Percentiles rank a stretch among this genome's conserved stretches.
phyloP scores from a whole-genome alignment of 2,113 vertebrate species.

The Toxotes chatareus region DNA sequence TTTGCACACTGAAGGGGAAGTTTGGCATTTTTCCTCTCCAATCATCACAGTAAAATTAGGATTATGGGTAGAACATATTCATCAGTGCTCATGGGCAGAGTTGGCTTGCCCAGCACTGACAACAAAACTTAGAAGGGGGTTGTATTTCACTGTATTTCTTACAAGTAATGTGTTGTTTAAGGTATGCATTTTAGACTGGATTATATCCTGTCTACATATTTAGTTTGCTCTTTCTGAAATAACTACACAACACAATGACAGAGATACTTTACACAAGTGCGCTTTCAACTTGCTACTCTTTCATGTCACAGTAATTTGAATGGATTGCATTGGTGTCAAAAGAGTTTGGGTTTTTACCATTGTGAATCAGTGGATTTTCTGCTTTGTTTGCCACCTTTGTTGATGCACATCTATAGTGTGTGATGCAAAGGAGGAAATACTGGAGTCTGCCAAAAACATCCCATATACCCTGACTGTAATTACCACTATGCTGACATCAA shows the following conservation, averaged over 20 bases:
- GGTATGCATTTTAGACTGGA: not conserved
- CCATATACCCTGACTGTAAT: conserved; percentile 17
- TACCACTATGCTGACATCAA: conserved; percentile 21
- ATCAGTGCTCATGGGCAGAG: not conserved
- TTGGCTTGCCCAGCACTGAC: not conserved
- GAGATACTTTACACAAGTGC: not conserved
- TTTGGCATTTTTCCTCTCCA: not conserved
- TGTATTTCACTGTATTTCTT: not conserved
- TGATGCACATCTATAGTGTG: not conserved
- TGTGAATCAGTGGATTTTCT: not conserved
- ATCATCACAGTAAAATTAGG: conserved; percentile 4
- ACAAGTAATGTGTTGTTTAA: not conserved
- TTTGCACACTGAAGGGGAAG: not conserved
- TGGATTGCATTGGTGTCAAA: no score
- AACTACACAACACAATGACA: not conserved
- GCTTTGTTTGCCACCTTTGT: not conserved
- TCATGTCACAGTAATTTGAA: no score
- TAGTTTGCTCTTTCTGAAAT: not conserved
- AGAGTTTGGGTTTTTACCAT: not conserved
- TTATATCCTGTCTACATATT: not conserved
- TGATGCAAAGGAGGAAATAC: not conserved
- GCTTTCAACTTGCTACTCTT: not conserved
- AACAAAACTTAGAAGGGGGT: not conserved
- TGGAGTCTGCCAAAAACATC: not conserved
- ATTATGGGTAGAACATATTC: not conserved